phyloP scores from a whole-genome alignment of 2,888 invertebrate species.

The Tholera decimalis region DNA sequence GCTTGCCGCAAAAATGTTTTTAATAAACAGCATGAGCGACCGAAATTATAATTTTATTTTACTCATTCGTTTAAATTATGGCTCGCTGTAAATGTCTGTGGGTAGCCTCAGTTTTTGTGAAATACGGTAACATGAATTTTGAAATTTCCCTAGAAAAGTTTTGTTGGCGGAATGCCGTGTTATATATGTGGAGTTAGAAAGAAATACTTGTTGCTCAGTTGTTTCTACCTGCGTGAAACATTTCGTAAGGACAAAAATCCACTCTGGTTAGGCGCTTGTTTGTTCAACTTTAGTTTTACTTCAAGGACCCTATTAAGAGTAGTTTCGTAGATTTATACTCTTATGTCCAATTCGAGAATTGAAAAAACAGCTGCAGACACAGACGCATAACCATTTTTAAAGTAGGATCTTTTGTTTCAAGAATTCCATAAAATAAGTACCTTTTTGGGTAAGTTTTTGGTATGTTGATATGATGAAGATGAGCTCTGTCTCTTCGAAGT shows the following conservation, averaged over 20 bases:
- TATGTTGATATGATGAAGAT: conserved; percentile 46
- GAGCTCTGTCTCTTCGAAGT: conserved; percentile 55
- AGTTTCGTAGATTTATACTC: conserved; percentile 12
- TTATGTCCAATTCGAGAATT: conserved; percentile 1
- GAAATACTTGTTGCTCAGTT: conserved; percentile 49
- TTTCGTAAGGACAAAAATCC: conserved; percentile 12
- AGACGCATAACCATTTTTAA: neutral
- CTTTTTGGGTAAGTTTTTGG: conserved; percentile 3
- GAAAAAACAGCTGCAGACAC: neutral
- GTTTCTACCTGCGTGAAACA: conserved; percentile 23
- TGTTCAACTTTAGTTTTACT: conserved; percentile 6
- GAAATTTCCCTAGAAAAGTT: conserved; percentile 27
- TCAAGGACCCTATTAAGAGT: conserved; percentile 3
- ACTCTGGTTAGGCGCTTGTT: conserved; percentile 4
- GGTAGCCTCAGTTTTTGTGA: conserved; percentile 46
- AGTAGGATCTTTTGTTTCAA: conserved; percentile 4
- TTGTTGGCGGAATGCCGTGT: conserved; percentile 16
- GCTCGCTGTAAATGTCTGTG: conserved; percentile 49
- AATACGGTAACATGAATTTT: conserved; percentile 55
- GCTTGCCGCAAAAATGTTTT: conserved; percentile 63
- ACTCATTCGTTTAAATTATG: conserved; percentile 65
- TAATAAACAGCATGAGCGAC: conserved; percentile 70
- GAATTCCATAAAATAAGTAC: neutral
- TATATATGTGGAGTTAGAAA: conserved; percentile 33
- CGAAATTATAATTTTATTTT: conserved; percentile 71